Evolutionary conservation across 92 coral and sea anemone species (phyloP).

Genomic region (Zoanthus solanderi): DNA sequence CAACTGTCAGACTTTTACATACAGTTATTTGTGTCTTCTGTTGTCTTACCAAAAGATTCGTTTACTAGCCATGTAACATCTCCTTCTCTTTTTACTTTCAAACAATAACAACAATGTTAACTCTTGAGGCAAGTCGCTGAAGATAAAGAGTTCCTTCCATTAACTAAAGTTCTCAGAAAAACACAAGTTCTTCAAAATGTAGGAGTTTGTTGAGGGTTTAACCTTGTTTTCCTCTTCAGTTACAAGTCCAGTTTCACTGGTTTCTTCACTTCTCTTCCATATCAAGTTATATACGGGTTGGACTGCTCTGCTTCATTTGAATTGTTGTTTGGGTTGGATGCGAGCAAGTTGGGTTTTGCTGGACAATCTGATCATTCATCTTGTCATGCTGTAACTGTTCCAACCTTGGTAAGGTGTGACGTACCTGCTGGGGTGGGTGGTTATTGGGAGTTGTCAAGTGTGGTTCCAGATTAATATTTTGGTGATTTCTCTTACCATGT

Average conservation of each 20-base stretch:
- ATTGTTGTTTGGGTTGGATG: neutral
- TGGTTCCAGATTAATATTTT: neutral
- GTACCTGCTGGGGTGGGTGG: too few species aligned
- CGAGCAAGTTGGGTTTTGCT: neutral
- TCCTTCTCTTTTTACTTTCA: neutral
- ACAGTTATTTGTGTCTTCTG: neutral
- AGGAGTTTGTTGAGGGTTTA: neutral
- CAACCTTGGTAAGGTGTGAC: slow-evolving; percentile 3
- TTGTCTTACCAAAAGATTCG: neutral
- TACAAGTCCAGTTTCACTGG: neutral
- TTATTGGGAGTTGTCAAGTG: too few species aligned
- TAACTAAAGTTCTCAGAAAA: neutral
- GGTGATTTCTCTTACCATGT: neutral
- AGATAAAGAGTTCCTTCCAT: neutral
- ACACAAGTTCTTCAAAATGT: neutral
- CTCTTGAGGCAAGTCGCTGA: neutral
- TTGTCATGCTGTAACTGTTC: neutral
- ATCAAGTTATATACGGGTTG: neutral
- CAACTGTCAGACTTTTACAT: too few species aligned
- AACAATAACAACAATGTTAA: neutral
- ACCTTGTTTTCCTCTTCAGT: neutral
- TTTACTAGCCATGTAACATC: neutral
- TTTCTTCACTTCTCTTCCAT: neutral
- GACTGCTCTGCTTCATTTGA: neutral
- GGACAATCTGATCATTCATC: neutral